phyloP scores from a whole-genome alignment of 2,888 invertebrate species.

The Smittia aterrima region DNA sequence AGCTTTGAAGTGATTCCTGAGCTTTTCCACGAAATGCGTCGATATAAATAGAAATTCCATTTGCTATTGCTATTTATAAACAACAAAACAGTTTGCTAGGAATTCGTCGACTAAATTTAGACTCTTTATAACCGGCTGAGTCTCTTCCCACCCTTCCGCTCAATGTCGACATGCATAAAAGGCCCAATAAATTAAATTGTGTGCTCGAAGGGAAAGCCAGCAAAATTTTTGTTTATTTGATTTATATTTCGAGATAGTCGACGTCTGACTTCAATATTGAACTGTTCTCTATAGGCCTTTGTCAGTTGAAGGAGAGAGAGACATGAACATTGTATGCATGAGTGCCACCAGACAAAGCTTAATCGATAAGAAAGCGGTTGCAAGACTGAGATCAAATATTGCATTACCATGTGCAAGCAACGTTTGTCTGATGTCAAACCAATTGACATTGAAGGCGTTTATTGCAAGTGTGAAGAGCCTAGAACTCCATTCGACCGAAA shows the following conservation, averaged over 20 bases:
- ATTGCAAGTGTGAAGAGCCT: not conserved
- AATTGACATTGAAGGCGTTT: not conserved
- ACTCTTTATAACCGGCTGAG: not conserved
- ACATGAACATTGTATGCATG: not conserved
- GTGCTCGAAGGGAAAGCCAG: not conserved
- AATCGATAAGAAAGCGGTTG: not conserved
- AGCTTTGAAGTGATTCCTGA: not conserved
- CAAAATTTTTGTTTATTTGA: not conserved
- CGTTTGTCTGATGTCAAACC: not conserved
- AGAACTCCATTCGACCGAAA: not conserved
- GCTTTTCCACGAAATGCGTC: not conserved
- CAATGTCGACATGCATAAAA: constrained; percentile 12
- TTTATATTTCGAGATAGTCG: constrained; percentile 8
- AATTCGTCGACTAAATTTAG: constrained; percentile 2
- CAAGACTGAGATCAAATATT: not conserved
- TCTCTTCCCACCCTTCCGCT: not conserved
- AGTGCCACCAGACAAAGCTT: not conserved
- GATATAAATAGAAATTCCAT: constrained; percentile 10
- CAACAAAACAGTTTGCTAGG: not conserved
- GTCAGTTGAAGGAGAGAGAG: not conserved
- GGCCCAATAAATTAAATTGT: constrained; percentile 9
- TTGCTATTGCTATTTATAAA: constrained; percentile 19
- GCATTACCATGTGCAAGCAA: not conserved
- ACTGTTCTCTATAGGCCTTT: not conserved
- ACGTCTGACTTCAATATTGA: not conserved